These are phyloP conservation scores for Lasioglossum leucozonium DNA, from an alignment of 2,888 invertebrate species.

Conservation along the genomic window DNA sequence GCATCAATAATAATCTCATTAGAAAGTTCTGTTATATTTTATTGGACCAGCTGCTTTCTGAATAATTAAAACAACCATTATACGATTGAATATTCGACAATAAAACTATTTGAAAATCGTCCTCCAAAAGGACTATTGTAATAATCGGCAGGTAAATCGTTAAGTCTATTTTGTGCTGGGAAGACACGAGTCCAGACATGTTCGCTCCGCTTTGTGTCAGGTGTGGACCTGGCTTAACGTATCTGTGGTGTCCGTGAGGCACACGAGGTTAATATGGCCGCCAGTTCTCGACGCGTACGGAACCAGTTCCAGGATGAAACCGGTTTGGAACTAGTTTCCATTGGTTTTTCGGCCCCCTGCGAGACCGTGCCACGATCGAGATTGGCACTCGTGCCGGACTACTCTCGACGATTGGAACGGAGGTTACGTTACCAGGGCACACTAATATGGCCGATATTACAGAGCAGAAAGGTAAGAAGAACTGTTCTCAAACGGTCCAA, in stretches of 20 bases:
- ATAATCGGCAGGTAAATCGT: neutral
- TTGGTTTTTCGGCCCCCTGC: constrained; percentile 71
- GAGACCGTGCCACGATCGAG: constrained; percentile 46
- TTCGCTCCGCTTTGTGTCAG: neutral
- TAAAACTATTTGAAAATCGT: neutral
- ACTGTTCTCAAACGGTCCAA: constrained; percentile 9
- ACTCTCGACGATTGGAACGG: constrained; percentile 54
- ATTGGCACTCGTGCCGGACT: constrained; percentile 61
- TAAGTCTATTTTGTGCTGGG: neutral
- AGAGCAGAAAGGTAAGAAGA: constrained; percentile 64
- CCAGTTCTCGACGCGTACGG: constrained; percentile 69
- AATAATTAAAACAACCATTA: neutral
- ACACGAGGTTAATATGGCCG: constrained; percentile 69
- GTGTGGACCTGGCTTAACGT: constrained; percentile 11
- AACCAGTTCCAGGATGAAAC: constrained; percentile 78
- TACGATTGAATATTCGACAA: too few species aligned
- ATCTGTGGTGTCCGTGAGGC: neutral
- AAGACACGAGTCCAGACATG: constrained; percentile 1
- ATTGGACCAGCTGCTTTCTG: neutral
- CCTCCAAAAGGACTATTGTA: neutral
- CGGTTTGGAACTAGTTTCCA: constrained; percentile 79
- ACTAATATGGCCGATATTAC: constrained; percentile 58
- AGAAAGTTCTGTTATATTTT: neutral
- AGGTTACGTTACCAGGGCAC: constrained; percentile 33
- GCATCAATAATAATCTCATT: neutral